phyloP scores from a whole-genome alignment of 1,140 invertebrate species.

The Tachypleus tridentatus region DNA sequence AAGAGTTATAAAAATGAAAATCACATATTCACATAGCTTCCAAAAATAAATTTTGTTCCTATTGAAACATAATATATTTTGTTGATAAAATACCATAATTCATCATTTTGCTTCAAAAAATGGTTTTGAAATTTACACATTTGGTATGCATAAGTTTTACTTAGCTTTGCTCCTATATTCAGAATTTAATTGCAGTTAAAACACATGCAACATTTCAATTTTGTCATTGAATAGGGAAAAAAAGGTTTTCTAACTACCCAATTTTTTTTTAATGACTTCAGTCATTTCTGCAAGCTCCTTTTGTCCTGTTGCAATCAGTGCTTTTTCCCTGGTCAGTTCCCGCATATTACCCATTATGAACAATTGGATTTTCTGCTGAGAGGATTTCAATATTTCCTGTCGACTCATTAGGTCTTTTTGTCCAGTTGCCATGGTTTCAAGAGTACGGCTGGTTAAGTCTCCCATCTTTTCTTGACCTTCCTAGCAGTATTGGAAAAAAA shows the following conservation, averaged over 20 bases:
- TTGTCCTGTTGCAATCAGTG: constrained; percentile 45
- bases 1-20: too few species aligned
- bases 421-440: constrained; percentile 38
- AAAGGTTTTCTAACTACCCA: constrained; percentile 33
- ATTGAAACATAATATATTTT: too few species aligned
- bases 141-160: too few species aligned
- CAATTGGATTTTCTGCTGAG: constrained; percentile 39
- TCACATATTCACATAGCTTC: too few species aligned
- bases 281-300: constrained; percentile 42
- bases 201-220: too few species aligned
- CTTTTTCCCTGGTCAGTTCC: constrained; percentile 45
- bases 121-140: too few species aligned
- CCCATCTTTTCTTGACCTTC: constrained; percentile 42
- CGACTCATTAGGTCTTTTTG: constrained; percentile 42
- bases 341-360: constrained; percentile 43
- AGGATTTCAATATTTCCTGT: constrained; percentile 40
- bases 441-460: constrained; percentile 39
- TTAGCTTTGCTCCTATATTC: too few species aligned
- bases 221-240: too few species aligned
- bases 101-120: too few species aligned
- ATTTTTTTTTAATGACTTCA: constrained; percentile 41
- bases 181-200: too few species aligned
- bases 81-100: too few species aligned
- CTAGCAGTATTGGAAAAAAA: background rate
- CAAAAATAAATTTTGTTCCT: too few species aligned